phyloP scores from a whole-genome alignment of 2,113 vertebrate species.

The Mormyrus iriodes region DNA sequence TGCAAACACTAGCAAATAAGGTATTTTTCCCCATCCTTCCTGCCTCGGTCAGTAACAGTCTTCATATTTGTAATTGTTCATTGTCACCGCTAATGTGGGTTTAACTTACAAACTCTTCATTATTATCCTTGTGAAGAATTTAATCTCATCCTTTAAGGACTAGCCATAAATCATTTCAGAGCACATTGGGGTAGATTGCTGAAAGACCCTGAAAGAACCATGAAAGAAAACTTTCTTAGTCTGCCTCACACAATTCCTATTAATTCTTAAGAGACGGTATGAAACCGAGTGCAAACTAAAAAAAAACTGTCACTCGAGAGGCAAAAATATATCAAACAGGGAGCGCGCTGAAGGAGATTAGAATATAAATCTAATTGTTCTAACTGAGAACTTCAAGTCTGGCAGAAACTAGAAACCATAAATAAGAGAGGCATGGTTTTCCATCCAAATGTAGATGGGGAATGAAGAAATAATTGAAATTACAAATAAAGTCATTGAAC shows the following conservation, averaged over 20 bases:
- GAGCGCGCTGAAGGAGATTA: background rate
- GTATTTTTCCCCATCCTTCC: background rate
- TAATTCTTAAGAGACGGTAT: background rate
- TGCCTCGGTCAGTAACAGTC: background rate
- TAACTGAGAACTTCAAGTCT: constrained; percentile 14
- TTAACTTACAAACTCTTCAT: constrained; percentile 1
- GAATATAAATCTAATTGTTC: constrained; percentile 24
- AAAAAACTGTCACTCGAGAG: background rate
- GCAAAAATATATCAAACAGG: background rate
- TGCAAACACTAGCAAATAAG: background rate
- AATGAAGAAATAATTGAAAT: background rate
- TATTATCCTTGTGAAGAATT: constrained; percentile 2
- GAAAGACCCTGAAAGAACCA: background rate
- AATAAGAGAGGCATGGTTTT: constrained; percentile 15
- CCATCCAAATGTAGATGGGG: constrained; percentile 23
- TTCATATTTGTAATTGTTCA: background rate
- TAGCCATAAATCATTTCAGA: constrained; percentile 16
- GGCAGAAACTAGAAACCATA: constrained; percentile 12
- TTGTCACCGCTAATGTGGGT: background rate
- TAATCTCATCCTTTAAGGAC: constrained; percentile 18
- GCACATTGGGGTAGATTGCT: background rate
- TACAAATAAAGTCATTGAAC: constrained; percentile 12
- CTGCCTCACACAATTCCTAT: background rate
- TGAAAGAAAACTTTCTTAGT: background rate
- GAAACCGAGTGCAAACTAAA: background rate